Base-by-base conservation (phyloP, 2,888 invertebrate species). In the Itoplectis maculator region DNA sequence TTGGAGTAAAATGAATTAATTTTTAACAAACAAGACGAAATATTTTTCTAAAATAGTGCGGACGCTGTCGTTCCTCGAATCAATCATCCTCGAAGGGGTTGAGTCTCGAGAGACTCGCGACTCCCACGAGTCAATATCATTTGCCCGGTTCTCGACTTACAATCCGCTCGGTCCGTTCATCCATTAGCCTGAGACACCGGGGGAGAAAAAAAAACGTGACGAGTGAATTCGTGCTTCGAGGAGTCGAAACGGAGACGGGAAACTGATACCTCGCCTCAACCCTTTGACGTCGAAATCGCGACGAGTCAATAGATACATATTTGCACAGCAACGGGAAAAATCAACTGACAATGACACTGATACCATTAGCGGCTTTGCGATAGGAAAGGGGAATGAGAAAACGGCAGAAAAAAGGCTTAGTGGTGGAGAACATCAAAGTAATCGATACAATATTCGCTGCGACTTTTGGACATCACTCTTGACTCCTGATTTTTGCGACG, bases 311-410 rank as follows among this genome's bases (percentile, higher is more conserved):
- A 90, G 89, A 90, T 89, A 90, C 89, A 90, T 91, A 90, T 91
- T 90, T 92, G 90, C 87, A 88, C 87, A 86, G 83, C 82, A 84
- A 79, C 56, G 84, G 81, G 83, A 86, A 89, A 91, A 89, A 91
- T 91, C 90, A 88, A 88, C 88, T 88, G 87, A 86, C 88, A 89
- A 91, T 87, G 91, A 91, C 90, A 86, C 88, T 91, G 88, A 91
- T 90, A 88, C 90, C 90, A 90, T 91, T 90, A 91, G 88, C 75
- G 81, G 86, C 65, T 82, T 37, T 72, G 63, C 70, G n/a, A n/a
- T n/a, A n/a, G n/a, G n/a, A n/a, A 70, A 35, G 81, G 65, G 81
- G 68, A 65, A 79, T 74, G 76, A 42, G 51, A 45, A 56, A 75
- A 76, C 49, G 81, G 42, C 54, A 68, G 68, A 35, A 61, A 51